A percentile compares a stretch with the other conserved stretches of the same genome.
These are phyloP conservation scores for Epiblema foenella DNA, from an alignment of 2,888 invertebrate genomes.

Conservation along the genomic window DNA sequence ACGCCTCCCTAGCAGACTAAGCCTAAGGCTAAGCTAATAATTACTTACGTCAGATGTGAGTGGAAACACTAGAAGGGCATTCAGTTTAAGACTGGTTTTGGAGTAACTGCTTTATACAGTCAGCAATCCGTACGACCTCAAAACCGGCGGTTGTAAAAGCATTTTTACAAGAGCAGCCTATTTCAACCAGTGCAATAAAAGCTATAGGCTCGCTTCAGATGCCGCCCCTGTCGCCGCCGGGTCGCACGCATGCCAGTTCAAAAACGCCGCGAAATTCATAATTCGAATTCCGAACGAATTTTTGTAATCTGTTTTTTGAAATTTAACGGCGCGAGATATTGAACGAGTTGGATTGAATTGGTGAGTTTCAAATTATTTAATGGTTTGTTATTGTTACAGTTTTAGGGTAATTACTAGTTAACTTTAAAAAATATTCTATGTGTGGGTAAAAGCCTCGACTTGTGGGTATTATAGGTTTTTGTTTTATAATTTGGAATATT, in stretches of 20 bases:
- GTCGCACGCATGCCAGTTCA: constrained; percentile 56
- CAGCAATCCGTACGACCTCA: neutral
- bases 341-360: constrained; percentile 40
- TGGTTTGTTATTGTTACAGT: neutral
- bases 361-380: constrained; percentile 54
- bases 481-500: too few relatives aligned
- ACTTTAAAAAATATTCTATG: too few relatives aligned
- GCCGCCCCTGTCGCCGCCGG: constrained; percentile 61
- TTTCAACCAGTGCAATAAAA: constrained; percentile 55
- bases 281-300: constrained; percentile 50
- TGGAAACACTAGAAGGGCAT: neutral
- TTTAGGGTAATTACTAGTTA: too few relatives aligned
- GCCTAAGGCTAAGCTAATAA: too few relatives aligned
- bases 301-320: constrained; percentile 38
- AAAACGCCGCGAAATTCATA: constrained; percentile 50
- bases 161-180: constrained; percentile 55
- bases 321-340: constrained; percentile 41
- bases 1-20: too few relatives aligned
- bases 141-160: constrained; percentile 54
- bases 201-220: constrained; percentile 64
- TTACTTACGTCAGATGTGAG: too few relatives aligned
- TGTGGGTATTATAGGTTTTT: too few relatives aligned
- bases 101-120: neutral
- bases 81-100: neutral
- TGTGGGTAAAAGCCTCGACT: too few relatives aligned